Percentiles rank a stretch among this genome's conserved stretches.
These are phyloP conservation scores for Drosophila gaucha DNA, from an alignment of 2,888 invertebrate species.

Conservation along the genomic window DNA sequence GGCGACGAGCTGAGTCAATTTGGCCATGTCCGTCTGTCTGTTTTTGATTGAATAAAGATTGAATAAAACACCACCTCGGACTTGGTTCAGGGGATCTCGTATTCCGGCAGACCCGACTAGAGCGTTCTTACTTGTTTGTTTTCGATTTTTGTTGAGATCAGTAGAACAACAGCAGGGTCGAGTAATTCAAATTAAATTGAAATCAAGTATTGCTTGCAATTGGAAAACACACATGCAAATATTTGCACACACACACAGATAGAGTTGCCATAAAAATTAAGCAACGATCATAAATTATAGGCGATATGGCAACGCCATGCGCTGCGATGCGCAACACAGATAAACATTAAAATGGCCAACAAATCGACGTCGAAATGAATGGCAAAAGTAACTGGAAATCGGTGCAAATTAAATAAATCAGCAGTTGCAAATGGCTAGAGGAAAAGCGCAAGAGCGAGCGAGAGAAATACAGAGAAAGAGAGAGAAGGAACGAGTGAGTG, in stretches of 20 bases:
- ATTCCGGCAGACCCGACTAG: too few species aligned
- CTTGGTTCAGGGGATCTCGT: too few species aligned
- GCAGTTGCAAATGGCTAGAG: constrained; percentile 36
- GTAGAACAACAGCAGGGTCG: constrained; percentile 27
- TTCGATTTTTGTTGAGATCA: constrained; percentile 31
- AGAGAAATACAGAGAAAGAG: neutral
- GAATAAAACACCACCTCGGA: too few species aligned
- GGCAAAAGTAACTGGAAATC: constrained; percentile 58
- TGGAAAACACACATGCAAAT: too few species aligned
- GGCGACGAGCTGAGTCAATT: too few species aligned
- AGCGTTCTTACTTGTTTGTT: too few species aligned
- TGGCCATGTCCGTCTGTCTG: too few species aligned
- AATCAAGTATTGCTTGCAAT: constrained; percentile 71
- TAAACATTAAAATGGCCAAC: constrained; percentile 42
- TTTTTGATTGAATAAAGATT: too few species aligned
- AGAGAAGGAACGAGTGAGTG: neutral
- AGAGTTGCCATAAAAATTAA: constrained; percentile 41
- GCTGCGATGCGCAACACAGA: constrained; percentile 33
- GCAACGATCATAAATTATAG: constrained; percentile 54
- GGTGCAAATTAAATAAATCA: constrained; percentile 61
- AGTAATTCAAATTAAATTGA: constrained; percentile 65
- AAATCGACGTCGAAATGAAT: constrained; percentile 49
- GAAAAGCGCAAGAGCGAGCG: constrained; percentile 17
- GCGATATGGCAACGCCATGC: constrained; percentile 49
- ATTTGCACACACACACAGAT: too few species aligned